These are phyloP conservation scores for Paralichthys olivaceus DNA, from an alignment of 2,113 vertebrate species.

Conservation along the genomic window DNA sequence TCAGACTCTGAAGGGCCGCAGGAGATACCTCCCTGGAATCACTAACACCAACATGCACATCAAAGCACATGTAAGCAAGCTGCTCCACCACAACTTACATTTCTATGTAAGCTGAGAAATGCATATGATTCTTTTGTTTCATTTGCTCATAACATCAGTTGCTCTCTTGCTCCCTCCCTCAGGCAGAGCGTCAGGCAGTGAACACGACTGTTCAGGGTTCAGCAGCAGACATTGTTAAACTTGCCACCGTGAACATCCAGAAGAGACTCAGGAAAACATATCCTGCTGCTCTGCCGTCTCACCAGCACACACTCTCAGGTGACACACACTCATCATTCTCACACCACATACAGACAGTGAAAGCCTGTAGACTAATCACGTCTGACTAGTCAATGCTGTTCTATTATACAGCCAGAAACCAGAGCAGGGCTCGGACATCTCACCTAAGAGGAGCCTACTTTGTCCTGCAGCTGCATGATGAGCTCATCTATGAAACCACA, in stretches of 20 bases:
- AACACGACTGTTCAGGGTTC: slow-evolving; percentile 97
- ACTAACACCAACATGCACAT: slow-evolving; percentile 86
- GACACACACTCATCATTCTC: neutral
- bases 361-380: neutral
- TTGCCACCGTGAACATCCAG: slow-evolving; percentile 95
- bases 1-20: slow-evolving; percentile 92
- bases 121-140: neutral
- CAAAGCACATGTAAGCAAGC: slow-evolving; percentile 89
- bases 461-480: slow-evolving; percentile 94
- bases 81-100: neutral
- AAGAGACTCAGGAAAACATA: slow-evolving; percentile 83
- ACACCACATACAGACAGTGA: neutral
- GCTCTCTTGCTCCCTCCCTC: slow-evolving; percentile 7
- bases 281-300: slow-evolving; percentile 82
- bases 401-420: slow-evolving; percentile 32
- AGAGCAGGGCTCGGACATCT: slow-evolving; percentile 29
- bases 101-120: neutral
- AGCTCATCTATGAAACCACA: slow-evolving; percentile 94
- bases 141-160: neutral
- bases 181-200: slow-evolving; percentile 97
- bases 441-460: slow-evolving; percentile 88
- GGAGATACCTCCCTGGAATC: slow-evolving; percentile 93
- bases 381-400: neutral
- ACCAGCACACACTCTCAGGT: slow-evolving; percentile 82
- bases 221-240: slow-evolving; percentile 96